phyloP scores from a whole-genome alignment of 2,113 vertebrate genomes.

The Electrona antarctica region DNA sequence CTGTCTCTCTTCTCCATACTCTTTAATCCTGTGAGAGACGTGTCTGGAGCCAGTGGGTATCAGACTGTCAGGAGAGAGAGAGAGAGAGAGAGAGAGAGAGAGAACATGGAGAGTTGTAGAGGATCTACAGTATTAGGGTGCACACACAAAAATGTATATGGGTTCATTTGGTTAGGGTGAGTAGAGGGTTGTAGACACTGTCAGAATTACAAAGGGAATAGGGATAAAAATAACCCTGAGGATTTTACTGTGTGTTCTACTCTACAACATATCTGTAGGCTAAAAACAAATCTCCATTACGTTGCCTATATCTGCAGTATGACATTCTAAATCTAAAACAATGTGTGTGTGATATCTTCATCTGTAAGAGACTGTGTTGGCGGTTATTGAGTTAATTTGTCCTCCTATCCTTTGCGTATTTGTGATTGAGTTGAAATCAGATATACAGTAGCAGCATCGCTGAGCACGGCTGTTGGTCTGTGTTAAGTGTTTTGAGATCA shows the following conservation, averaged over 20 bases:
- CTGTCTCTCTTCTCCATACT: background rate
- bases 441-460: constrained; percentile 46
- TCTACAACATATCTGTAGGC: no score
- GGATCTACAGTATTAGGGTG: no score
- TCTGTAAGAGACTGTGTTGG: background rate
- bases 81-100: background rate
- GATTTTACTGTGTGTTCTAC: no score
- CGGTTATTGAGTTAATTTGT: no score
- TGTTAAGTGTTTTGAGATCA: constrained; percentile 41
- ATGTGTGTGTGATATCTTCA: background rate
- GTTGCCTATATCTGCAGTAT: no score
- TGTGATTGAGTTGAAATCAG: constrained; percentile 53
- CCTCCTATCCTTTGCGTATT: background rate
- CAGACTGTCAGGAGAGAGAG: constrained; percentile 14
- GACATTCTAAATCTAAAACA: no score
- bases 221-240: no score
- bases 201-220: no score
- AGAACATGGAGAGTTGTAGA: background rate
- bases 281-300: no score
- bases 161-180: no score
- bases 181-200: no score
- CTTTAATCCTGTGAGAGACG: constrained; percentile 15
- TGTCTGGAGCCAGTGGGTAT: constrained; percentile 15
- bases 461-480: constrained; percentile 33
- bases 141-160: no score